phyloP scores from a whole-genome alignment of 2,797 vertebrate genomes.

The Spinibarbus caldwelli region DNA sequence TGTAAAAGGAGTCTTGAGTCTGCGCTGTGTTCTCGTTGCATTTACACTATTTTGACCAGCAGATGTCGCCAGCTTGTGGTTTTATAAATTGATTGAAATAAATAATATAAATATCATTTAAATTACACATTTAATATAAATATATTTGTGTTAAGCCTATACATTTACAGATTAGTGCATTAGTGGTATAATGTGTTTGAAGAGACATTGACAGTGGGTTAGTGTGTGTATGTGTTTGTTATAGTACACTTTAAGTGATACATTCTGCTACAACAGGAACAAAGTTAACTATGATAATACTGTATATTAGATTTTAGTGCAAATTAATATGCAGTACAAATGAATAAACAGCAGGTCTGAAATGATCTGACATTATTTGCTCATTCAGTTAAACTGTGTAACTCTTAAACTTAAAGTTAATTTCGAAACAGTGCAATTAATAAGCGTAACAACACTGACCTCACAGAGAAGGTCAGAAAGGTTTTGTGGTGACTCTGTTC shows the following conservation, averaged over 20 bases:
- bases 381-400: neutral
- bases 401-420: neutral
- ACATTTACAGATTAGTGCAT: neutral
- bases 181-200: no score
- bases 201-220: neutral
- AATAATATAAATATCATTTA: neutral
- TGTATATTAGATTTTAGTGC: neutral
- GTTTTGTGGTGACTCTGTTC: neutral
- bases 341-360: neutral
- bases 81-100: neutral
- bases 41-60: neutral
- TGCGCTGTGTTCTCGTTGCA: neutral
- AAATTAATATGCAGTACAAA: neutral
- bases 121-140: neutral
- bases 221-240: neutral
- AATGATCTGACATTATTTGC: neutral
- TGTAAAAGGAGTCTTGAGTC: no score
- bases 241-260: neutral
- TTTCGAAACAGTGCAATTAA: neutral
- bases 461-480: neutral
- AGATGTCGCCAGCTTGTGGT: neutral
- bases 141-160: neutral
- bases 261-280: neutral
- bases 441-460: neutral
- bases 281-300: neutral